Base-by-base conservation (phyloP, 2,888 invertebrate species). In the Melanotus villosus region DNA sequence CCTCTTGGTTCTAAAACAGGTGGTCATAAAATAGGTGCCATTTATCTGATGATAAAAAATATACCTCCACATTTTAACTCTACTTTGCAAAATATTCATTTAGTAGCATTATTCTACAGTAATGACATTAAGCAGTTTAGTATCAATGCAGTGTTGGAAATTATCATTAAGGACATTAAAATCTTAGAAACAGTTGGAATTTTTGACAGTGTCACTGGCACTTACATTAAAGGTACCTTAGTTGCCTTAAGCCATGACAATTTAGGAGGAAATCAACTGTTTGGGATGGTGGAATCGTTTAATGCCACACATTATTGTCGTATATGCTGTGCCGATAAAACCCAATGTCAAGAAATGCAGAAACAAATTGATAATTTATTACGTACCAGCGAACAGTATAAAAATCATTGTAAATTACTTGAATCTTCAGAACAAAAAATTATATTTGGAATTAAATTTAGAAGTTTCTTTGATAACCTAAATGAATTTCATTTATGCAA, bases 1-100 rank as follows among this genome's bases (percentile, higher is more conserved):
- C 76, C 75, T 23, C 47, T 76, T 26, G 75, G 75, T 1, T 66
- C 58, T 21, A 75, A 74, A 68, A 68, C 73, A 26, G 36, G 36
- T 12, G 36, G 10, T 1, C 36, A 36, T n/a, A 36, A 36, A 36
- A 36, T 36, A 12, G 36, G 12, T 10, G 36, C 36, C n/a, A 12
- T 36, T 2, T 36, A 36, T 6, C 2, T 36, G 7, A 36, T 6
- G 4, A 36, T 36, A 12, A 6, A 36, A 36, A 36, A 36, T 36
- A 10, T 12, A n/a, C 34, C n/a, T 10, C 1, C 36, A 36, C 4
- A 10, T 10, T 36, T 36, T 2, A 36, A 36, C 14, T 36, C 36
- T 12, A 9, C 12, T n/a, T n/a, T 36, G n/a, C 2, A n/a, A 36
- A n/a, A 36, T 14, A 36, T 36, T 12, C n/a, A 10, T 14, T 36